A percentile compares a stretch with the other conserved stretches of the same genome.
phyloP scores from a whole-genome alignment of 2,113 vertebrate genomes.

The Podilymbus podiceps region DNA sequence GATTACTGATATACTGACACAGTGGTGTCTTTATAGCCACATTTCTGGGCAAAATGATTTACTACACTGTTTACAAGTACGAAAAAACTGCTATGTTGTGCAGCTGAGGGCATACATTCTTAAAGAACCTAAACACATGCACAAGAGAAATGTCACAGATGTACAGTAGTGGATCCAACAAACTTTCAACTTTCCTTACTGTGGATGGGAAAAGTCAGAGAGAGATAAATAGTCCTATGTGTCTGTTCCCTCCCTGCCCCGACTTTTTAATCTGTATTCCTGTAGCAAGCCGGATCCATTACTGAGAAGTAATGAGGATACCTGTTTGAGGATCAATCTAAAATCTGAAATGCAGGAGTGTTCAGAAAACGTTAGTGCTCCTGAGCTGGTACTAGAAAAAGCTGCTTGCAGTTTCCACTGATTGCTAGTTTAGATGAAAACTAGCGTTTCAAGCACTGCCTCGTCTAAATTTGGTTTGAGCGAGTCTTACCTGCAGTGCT shows the following conservation, averaged over 20 bases:
- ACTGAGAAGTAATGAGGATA: conserved; percentile 58
- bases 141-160: conserved; percentile 33
- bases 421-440: neutral
- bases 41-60: neutral
- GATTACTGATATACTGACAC: neutral
- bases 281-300: conserved; percentile 63
- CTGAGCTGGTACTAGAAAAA: conserved; percentile 4
- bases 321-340: conserved; percentile 44
- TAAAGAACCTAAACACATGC: neutral
- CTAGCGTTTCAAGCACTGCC: neutral
- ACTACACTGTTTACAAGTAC: neutral
- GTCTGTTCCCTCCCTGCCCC: neutral
- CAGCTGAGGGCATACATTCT: conserved; percentile 25
- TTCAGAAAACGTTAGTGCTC: neutral
- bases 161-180: conserved; percentile 60
- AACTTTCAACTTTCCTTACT: neutral
- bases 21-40: neutral
- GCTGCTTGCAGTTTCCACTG: neutral
- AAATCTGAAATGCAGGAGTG: conserved; percentile 35
- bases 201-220: neutral
- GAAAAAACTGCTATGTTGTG: neutral
- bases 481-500: neutral
- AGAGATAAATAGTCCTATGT: neutral
- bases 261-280: neutral
- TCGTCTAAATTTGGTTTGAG: neutral